A percentile compares a stretch with the other conserved stretches of the same genome.
Evolutionary conservation across 2,113 vertebrate genomes (phyloP).

Genomic region (Python bivittatus): DNA sequence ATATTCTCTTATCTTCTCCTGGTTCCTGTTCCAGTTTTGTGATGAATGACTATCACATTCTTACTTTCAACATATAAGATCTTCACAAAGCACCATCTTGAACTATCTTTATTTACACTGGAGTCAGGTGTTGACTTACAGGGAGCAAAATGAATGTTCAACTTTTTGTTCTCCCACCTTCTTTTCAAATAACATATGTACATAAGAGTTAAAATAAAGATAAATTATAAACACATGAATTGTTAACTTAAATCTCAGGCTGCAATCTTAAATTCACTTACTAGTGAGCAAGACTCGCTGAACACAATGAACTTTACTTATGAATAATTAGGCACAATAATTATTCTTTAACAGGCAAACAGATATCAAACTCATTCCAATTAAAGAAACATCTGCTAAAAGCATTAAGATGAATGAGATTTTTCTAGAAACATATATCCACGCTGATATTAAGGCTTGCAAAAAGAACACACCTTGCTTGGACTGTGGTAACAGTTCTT

Average conservation of each 20-base stretch:
- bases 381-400: background rate
- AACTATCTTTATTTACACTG: slow-evolving; percentile 41
- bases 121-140: slow-evolving; percentile 26
- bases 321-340: background rate
- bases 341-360: background rate
- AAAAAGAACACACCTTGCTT: background rate
- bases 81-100: background rate
- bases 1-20: background rate
- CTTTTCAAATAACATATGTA: background rate
- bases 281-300: background rate
- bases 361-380: background rate
- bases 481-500: background rate
- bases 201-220: slow-evolving; percentile 37
- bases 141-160: slow-evolving; percentile 33
- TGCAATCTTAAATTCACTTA: background rate
- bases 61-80: background rate
- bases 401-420: background rate
- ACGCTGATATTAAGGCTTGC: background rate
- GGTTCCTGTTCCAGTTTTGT: background rate
- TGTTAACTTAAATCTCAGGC: slow-evolving; percentile 14
- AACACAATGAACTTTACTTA: background rate
- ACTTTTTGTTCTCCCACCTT: background rate
- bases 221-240: slow-evolving; percentile 27
- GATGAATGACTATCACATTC: background rate
- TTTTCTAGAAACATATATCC: background rate